phyloP scores from a whole-genome alignment of 1,140 invertebrate species.

The Drosophila kepulauana region DNA sequence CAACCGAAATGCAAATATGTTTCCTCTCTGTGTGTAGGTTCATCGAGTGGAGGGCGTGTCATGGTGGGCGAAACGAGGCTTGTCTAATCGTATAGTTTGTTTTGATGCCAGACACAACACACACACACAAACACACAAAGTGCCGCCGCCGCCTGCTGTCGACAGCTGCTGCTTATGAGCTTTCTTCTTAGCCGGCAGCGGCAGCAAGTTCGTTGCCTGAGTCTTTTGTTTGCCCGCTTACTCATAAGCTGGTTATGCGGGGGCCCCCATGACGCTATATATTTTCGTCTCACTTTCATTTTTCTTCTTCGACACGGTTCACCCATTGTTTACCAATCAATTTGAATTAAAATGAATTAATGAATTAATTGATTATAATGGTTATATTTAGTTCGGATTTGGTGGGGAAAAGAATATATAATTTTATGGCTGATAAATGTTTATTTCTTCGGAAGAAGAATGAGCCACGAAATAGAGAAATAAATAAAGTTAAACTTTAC shows the following conservation, averaged over 20 bases:
- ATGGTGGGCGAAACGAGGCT: conserved; percentile 52
- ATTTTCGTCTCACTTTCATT: conserved; percentile 42
- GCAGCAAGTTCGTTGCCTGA: conserved; percentile 50
- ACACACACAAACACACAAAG: background rate
- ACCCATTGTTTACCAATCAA: conserved; percentile 29
- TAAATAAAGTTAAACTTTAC: no score
- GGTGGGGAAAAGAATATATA: background rate
- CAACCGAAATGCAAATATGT: conserved; percentile 52
- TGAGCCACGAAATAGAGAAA: no score
- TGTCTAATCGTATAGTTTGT: conserved; percentile 70
- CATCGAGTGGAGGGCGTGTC: conserved; percentile 8
- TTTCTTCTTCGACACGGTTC: conserved; percentile 22
- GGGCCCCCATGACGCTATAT: conserved; percentile 36
- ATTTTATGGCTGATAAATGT: background rate
- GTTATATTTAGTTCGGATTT: background rate
- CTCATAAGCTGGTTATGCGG: conserved; percentile 32
- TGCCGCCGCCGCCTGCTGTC: conserved; percentile 42
- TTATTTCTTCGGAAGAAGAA: no score
- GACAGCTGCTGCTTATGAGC: conserved; percentile 47
- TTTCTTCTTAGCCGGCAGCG: conserved; percentile 44
- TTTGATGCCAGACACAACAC: conserved; percentile 47
- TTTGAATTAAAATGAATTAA: conserved; percentile 7
- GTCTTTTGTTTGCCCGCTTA: conserved; percentile 50
- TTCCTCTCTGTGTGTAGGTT: background rate
- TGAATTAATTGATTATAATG: conserved; percentile 4